Conservation (phyloP, 2,888 invertebrate species). For the Drosophila suboccidentalis region DNA sequence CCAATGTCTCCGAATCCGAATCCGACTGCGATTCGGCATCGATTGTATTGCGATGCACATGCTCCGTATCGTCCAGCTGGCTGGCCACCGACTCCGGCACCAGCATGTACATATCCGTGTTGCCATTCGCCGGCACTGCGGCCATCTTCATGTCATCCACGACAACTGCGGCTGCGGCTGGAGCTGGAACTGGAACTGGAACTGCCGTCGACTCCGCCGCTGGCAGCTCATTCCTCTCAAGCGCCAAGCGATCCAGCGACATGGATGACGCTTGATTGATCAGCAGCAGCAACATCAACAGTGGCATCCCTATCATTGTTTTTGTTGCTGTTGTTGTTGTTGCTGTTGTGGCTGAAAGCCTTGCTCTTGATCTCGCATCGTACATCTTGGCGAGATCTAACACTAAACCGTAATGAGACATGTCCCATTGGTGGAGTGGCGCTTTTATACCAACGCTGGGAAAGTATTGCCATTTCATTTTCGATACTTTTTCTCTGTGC, state of each 20-base stretch:
- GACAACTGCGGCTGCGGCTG: slow-evolving; percentile 50
- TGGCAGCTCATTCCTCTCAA: slow-evolving; percentile 72
- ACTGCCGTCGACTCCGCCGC: slow-evolving; percentile 32
- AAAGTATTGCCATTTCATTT: slow-evolving; percentile 83
- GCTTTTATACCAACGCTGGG: slow-evolving; percentile 84
- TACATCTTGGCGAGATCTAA: slow-evolving; percentile 85
- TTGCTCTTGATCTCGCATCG: slow-evolving; percentile 76
- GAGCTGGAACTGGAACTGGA: no score
- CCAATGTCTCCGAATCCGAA: slow-evolving; percentile 30
- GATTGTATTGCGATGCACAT: slow-evolving; percentile 69
- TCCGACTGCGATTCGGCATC: slow-evolving; percentile 36
- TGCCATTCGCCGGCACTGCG: slow-evolving; percentile 61
- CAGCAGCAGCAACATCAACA: slow-evolving; percentile 24
- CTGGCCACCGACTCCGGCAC: slow-evolving; percentile 73
- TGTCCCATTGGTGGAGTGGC: slow-evolving; percentile 83
- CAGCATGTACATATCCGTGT: slow-evolving; percentile 78
- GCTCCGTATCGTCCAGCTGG: slow-evolving; percentile 65
- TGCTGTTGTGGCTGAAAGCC: slow-evolving; percentile 29
- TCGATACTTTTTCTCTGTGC: slow-evolving; percentile 71
- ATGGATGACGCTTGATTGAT: slow-evolving; percentile 60
- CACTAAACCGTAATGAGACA: slow-evolving; percentile 85
- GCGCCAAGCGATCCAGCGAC: slow-evolving; percentile 79
- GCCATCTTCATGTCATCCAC: slow-evolving; percentile 77
- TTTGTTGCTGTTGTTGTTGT: slow-evolving; percentile 37
- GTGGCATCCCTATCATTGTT: slow-evolving; percentile 21